Percentiles rank a stretch among this genome's conserved stretches.
These are phyloP conservation scores for Marasmarcha lunaedactyla DNA, from an alignment of 2,888 invertebrate genomes.

Conservation along the genomic window DNA sequence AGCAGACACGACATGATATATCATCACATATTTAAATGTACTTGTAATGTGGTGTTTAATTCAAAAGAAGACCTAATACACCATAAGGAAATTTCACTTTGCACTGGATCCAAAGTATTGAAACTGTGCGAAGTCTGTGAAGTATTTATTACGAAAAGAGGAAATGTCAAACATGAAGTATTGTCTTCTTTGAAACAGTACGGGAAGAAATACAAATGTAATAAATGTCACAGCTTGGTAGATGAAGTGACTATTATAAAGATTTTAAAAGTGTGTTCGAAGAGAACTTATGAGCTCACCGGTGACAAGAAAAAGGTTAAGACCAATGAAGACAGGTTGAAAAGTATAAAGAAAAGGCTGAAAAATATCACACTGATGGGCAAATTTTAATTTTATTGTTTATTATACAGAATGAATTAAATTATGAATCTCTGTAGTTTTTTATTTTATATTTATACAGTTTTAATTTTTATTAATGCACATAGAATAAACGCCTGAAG, in stretches of 20 bases:
- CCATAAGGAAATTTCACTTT: neutral
- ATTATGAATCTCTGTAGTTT: no score
- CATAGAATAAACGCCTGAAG: no score
- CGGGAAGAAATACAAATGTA: neutral
- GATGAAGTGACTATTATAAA: conserved; percentile 22
- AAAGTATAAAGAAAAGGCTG: conserved; percentile 25
- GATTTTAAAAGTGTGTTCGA: no score
- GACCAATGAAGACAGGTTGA: conserved; percentile 24
- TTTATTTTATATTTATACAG: no score
- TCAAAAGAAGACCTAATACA: neutral
- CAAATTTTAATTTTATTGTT: no score
- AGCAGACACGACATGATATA: neutral
- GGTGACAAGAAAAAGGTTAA: conserved; percentile 9
- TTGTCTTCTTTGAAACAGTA: neutral
- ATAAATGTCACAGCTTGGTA: neutral
- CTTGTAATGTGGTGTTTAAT: no score
- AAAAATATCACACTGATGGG: conserved; percentile 14
- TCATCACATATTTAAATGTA: neutral
- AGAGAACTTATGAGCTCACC: no score
- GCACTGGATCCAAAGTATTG: neutral
- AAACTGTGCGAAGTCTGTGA: neutral
- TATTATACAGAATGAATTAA: conserved; percentile 20
- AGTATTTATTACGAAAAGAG: neutral
- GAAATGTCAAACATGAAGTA: neutral
- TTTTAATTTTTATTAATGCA: no score